Conservation (phyloP, 2,113 vertebrate species). For the Limanda limanda region DNA sequence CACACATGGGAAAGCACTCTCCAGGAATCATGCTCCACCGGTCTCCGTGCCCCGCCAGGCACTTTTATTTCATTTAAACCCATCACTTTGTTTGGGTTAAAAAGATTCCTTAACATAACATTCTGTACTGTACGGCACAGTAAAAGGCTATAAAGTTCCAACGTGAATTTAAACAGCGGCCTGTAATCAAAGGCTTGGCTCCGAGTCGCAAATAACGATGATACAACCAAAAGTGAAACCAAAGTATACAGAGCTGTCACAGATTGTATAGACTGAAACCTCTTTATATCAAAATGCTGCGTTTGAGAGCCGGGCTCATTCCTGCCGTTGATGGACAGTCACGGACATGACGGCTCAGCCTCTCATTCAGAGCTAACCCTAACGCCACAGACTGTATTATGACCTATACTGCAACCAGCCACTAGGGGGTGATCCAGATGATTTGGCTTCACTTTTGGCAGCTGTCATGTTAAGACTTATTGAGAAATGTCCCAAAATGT, state of each 20-base stretch:
- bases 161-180: constrained; percentile 48
- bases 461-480: not conserved
- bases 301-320: constrained; percentile 10
- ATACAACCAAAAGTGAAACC: constrained; percentile 46
- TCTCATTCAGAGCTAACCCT: too few relatives aligned
- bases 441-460: too few relatives aligned
- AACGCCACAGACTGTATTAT: too few relatives aligned
- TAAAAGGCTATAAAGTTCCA: constrained; percentile 61
- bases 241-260: constrained; percentile 54
- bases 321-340: constrained; percentile 27
- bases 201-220: constrained; percentile 37
- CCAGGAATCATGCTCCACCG: constrained; percentile 67
- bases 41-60: constrained; percentile 39
- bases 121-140: constrained; percentile 21
- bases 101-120: constrained; percentile 64
- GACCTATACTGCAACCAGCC: too few relatives aligned
- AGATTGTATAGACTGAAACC: constrained; percentile 34
- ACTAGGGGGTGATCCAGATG: too few relatives aligned
- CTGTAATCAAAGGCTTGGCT: constrained; percentile 68
- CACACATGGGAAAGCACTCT: constrained; percentile 74
- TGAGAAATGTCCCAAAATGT: too few relatives aligned
- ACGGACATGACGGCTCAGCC: not conserved
- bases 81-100: constrained; percentile 71
- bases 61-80: constrained; percentile 72
- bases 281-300: constrained; percentile 34